These are phyloP conservation scores for Macrosoma leucophasiata DNA, from an alignment of 2,888 invertebrate genomes.

Conservation along the genomic window DNA sequence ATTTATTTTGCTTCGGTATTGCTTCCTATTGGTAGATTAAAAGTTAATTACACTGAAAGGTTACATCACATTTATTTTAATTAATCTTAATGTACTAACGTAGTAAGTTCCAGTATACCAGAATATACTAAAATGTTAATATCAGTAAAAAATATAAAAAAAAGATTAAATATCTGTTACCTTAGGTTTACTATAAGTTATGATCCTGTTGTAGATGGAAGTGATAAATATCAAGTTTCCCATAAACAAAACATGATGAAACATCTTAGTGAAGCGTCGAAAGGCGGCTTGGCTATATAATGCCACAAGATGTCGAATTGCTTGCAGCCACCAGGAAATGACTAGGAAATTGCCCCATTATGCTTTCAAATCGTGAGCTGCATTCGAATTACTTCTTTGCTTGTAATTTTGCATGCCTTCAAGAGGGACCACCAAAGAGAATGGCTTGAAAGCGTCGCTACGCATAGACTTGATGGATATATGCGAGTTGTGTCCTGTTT, in stretches of 20 bases:
- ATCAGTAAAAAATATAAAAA: no score
- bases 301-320: slow-evolving; percentile 61
- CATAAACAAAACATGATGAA: slow-evolving; percentile 34
- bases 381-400: slow-evolving; percentile 67
- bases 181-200: no score
- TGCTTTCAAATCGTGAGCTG: slow-evolving; percentile 68
- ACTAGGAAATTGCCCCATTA: slow-evolving; percentile 72
- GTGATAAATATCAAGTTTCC: no score
- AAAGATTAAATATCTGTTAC: no score
- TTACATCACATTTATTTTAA: no score
- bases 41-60: no score
- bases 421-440: slow-evolving; percentile 29
- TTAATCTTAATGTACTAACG: no score
- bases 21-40: no score
- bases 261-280: slow-evolving; percentile 37
- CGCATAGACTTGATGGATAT: slow-evolving; percentile 14
- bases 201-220: no score
- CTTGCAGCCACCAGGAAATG: slow-evolving; percentile 64
- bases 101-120: no score
- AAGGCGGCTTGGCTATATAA: slow-evolving; percentile 30
- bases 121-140: no score
- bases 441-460: slow-evolving; percentile 28
- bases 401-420: slow-evolving; percentile 58
- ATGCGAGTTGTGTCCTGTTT: slow-evolving; percentile 2
- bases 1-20: no score